Base-by-base conservation (phyloP, 2,797 vertebrate genomes). In the Megalops cyprinoides region DNA sequence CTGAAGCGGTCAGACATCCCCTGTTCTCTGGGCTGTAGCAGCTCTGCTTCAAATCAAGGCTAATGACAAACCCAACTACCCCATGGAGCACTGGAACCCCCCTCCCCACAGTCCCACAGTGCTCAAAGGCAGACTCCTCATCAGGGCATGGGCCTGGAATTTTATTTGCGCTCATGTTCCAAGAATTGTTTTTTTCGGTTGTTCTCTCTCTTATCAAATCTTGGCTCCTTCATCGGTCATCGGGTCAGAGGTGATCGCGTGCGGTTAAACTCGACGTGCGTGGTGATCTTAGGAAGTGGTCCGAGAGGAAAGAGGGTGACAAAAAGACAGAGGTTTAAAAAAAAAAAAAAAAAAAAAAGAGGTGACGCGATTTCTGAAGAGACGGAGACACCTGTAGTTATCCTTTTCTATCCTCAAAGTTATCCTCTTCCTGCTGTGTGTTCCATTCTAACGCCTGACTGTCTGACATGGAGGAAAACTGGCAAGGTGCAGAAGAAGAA, bases 161-260 rank as follows among this genome's bases (percentile, higher is more conserved):
- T 76, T 31, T 76, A 60, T 82, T 87, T 81, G 86, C 80, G 82
- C 85, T 53, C 81, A 77, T 85, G 87, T 80, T 89, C 82, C 82
- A 84, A 87, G 79, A 85, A 86, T 79, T 56, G n/a, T 31, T 49
- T 83, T 83, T 73, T 89, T 90, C 87, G 75, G 89, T 91, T 88
- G 46, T 48, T 48, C 55, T 25, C 55, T 25, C n/a, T 25, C 55
- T 58, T 58, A 58, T 58, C 20, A 28, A 60, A 60, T 60, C 23
- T 10, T 65, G 62, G 15, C 37, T 65, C 37, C 20, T 10, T 23
- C 28, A 14, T 34, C 12, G 28, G 28, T 31, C 31, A 62, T 62
- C 4, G 10, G 4, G 58, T 62, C 28, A 3, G 28, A 62, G 58
- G 28, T 14, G 23, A 65, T 14, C 14, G 34, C 12, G 4, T 28